Percentiles rank a stretch among this genome's conserved stretches.
Conservation (phyloP, 2,888 invertebrate species). For the Myopa tessellatipennis region DNA sequence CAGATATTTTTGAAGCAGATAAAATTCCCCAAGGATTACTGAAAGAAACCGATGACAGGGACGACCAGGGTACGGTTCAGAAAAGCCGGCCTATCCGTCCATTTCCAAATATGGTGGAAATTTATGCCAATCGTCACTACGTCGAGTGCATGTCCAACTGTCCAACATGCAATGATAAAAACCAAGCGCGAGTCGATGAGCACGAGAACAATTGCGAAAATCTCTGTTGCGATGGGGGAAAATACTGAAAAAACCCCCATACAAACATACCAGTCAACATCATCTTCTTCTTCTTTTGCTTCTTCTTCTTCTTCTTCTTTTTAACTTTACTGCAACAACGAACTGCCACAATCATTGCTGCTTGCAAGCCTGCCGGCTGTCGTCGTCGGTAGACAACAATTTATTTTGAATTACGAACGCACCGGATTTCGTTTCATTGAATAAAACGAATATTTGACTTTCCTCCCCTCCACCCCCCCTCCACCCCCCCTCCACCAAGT, state of each 20-base stretch:
- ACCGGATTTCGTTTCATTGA: conserved; percentile 30
- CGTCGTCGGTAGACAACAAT: neutral
- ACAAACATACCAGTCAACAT: conserved; percentile 2
- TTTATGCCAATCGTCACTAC: conserved; percentile 44
- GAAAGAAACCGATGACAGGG: neutral
- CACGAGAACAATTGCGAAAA: conserved; percentile 31
- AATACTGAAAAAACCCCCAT: neutral
- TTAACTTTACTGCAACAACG: neutral
- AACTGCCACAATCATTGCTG: conserved; percentile 1
- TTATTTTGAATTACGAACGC: conserved; percentile 27
- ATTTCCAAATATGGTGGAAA: conserved; percentile 48
- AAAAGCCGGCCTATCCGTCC: conserved; percentile 11
- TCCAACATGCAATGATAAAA: conserved; percentile 47
- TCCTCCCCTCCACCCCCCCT: neutral
- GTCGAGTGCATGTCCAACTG: conserved; percentile 35
- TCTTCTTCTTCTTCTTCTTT: neutral
- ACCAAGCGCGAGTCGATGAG: conserved; percentile 43
- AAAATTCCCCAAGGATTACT: neutral
- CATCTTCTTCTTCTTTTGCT: neutral
- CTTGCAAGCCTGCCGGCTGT: neutral
- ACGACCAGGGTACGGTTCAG: neutral
- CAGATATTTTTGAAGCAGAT: neutral
- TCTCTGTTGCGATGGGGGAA: neutral
- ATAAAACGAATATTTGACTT: conserved; percentile 15
- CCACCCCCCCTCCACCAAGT: neutral